Evolutionary conservation across 2,888 invertebrate species (phyloP), one percentile per base, ranked within the genome.

Genomic region (Parascotia fuliginaria): DNA sequence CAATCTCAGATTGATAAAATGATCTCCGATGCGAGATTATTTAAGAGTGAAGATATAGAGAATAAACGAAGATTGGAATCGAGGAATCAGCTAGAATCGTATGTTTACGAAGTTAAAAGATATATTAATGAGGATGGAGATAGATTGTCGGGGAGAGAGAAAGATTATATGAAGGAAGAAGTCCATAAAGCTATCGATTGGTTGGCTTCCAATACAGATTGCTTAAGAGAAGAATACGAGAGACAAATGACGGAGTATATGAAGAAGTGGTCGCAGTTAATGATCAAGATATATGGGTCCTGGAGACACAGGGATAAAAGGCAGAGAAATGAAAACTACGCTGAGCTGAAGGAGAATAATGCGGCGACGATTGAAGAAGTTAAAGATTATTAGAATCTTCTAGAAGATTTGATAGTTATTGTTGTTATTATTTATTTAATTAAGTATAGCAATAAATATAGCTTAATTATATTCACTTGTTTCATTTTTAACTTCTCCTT

Each of bases 61-160:
- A 75, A 77, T 9, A 87, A 72, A 52, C 51, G 49, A 0, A 70
- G 83, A 6, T 63, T 89, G 1, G 85, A 87, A 73, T 79, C 73
- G 0, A 77, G 83, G 14, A 87, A 89, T 28, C 83, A 86, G 32
- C 29, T 89, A 14, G 89, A 89, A 63, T 71, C 79, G 0, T 89
- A 85, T 28, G 66, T 89, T 1, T 88, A 80, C 36, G 77, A 70
- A 28, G 75, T 81, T 0, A 87, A 83, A 40, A 75, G 80, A 16
- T 67, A 68, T 0, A 67, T 87, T 0, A 44, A 60, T 0, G 85
- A 86, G 0, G 74, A 79, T 27, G 60, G 58, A 1, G 72, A 70
- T 0, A 64, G 63, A 12, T 24, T 87, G 2, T 74, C 71, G 0
- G 70, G 69, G 6, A 60, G 70, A 37, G 87, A 85, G 13, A 74